Conservation (phyloP, 1,140 invertebrate species). For the Radopholus similis region DNA sequence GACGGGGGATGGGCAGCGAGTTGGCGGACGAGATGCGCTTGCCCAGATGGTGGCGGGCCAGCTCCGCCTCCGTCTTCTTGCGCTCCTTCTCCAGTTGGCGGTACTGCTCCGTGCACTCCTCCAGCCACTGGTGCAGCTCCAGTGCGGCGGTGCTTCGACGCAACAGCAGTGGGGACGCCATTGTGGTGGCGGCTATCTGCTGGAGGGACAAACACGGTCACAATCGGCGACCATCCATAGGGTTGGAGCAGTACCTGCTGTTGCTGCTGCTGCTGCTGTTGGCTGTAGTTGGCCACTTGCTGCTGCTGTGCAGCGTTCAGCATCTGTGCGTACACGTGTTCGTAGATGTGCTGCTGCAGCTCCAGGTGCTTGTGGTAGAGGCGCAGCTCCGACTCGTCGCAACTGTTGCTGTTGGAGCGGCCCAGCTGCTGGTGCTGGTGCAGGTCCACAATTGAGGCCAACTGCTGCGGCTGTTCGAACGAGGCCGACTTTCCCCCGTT, state of each 20-base stretch:
- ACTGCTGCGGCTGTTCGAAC: background rate
- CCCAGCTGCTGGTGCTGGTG: background rate
- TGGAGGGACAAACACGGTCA: background rate
- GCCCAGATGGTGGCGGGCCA: conserved; percentile 75
- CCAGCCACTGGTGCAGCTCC: conserved; percentile 62
- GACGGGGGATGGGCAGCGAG: conserved; percentile 74
- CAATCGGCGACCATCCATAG: background rate
- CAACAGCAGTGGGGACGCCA: background rate
- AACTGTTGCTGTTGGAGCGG: conserved; percentile 26
- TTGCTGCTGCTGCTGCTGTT: conserved; percentile 15
- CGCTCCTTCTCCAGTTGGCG: conserved; percentile 76
- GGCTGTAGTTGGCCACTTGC: conserved; percentile 26
- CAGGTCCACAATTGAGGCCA: too few species aligned
- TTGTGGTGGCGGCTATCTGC: background rate
- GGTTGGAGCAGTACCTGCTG: background rate
- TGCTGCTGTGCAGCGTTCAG: background rate
- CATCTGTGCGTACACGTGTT: conserved; percentile 41
- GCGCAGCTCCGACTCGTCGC: conserved; percentile 43
- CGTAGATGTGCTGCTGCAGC: conserved; percentile 45
- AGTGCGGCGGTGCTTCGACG: background rate
- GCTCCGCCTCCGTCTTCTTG: conserved; percentile 76
- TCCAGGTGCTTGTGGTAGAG: conserved; percentile 48
- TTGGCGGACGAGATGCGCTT: conserved; percentile 77
- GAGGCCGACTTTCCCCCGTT: background rate
- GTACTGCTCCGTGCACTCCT: conserved; percentile 78